Base-by-base conservation (phyloP, 2,113 vertebrate genomes). In the Poicephalus meyeri region DNA sequence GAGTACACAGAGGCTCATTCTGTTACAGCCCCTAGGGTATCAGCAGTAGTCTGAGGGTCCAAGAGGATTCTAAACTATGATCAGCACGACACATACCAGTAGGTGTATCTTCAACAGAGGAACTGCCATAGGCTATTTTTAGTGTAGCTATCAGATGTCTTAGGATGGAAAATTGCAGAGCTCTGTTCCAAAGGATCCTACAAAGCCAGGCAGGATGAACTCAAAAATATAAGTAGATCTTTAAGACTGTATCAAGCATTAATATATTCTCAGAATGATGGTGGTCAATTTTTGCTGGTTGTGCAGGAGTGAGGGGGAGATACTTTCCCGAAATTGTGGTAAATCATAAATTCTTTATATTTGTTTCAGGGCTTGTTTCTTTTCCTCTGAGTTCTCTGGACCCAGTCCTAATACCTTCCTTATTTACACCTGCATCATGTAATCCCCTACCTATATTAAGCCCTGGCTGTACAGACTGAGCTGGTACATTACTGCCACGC, bases 61-160 rank as follows among this genome's bases (percentile, higher is more conserved):
- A 47, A 93, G 58, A 88, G 55, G 74, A 87, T 60, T 92, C 44
- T 92, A 19, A 96, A 20, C 77, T 88, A 91, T 91, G 96, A 94
- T 76, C 82, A 93, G 80, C 76, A 65, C 0, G 68, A 88, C 77
- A 41, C 63, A 93, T 88, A 76, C 56, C 64, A 85, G 96, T 96
- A 97, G 95, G 94, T 95, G 80, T 92, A 94, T 97, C 93, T 88
- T 92, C 72, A 94, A 94, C 82, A 91, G 91, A 81, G 80, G 52
- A 94, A 90, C 79, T 88, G 80, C 85, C 52, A 66, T 8, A 1
- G 41, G 25, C 86, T 97, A 95, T 96, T 96, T 96, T 92, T 93
- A 86, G 93, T 44, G 69, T 41, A 71, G 91, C 69, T 97, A 94
- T 95, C 88, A 31, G 61, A 96, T 96, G 60, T 95, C 94, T 58